Evolutionary conservation across 2,113 vertebrate species (phyloP).

Genomic region (Lepidothrix coronata): DNA sequence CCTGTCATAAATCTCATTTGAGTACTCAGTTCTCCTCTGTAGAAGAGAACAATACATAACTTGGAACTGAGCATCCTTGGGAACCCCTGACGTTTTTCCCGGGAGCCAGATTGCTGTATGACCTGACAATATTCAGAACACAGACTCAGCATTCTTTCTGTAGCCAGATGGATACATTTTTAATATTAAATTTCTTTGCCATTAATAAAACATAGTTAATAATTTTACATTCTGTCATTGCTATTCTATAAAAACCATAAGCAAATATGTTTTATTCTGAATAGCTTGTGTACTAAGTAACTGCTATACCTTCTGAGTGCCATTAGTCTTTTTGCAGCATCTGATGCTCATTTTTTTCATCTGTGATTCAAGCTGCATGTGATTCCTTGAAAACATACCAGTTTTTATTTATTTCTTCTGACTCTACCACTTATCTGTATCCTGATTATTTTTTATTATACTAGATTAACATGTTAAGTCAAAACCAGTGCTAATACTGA

Average conservation of each 20-base stretch:
- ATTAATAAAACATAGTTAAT: background rate
- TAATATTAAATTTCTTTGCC: background rate
- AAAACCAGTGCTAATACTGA: background rate
- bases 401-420: background rate
- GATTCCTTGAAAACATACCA: background rate
- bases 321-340: background rate
- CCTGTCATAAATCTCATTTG: background rate
- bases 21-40: background rate
- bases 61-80: background rate
- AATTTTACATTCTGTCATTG: background rate
- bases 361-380: background rate
- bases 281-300: background rate
- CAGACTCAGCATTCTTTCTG: background rate
- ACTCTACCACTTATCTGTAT: background rate
- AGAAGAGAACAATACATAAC: background rate
- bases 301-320: background rate
- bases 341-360: background rate
- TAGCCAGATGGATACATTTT: background rate
- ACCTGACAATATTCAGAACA: background rate
- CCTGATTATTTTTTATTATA: background rate
- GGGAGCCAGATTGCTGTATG: background rate
- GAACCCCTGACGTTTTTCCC: background rate
- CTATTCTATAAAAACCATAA: background rate
- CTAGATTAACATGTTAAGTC: background rate
- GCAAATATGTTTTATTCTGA: background rate